These are phyloP conservation scores for Tapera naevia DNA, from an alignment of 2,797 vertebrate species.

Conservation along the genomic window DNA sequence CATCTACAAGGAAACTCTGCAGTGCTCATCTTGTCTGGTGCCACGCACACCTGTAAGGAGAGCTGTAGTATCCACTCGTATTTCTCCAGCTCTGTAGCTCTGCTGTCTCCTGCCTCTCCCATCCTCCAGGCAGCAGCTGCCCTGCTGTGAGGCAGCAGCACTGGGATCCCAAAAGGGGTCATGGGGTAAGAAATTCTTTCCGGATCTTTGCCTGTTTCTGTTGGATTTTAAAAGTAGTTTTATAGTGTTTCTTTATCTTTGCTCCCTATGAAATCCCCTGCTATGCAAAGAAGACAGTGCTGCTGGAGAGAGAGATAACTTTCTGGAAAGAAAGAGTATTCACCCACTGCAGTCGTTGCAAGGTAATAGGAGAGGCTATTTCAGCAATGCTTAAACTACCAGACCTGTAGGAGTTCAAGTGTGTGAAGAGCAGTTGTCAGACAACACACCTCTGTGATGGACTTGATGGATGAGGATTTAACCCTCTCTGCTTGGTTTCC, in stretches of 20 bases:
- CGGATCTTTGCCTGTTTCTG: not conserved
- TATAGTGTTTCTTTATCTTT: not conserved
- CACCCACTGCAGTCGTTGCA: accelerated
- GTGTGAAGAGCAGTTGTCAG: not conserved
- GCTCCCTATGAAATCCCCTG: not conserved
- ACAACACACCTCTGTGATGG: not conserved
- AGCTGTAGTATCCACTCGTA: not conserved
- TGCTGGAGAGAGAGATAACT: no score
- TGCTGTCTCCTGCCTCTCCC: not conserved
- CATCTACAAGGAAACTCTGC: not conserved
- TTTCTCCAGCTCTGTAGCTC: not conserved
- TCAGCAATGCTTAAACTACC: not conserved
- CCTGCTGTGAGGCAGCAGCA: accelerated
- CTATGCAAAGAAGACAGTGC: not conserved
- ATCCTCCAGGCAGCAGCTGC: accelerated
- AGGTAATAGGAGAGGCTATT: not conserved
- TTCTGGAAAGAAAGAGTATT: not conserved
- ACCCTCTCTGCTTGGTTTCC: not conserved
- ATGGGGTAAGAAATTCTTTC: not conserved
- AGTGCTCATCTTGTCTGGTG: not conserved
- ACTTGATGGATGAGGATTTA: not conserved
- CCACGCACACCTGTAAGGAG: accelerated
- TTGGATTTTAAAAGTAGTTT: not conserved
- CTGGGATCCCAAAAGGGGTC: accelerated
- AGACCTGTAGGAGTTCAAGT: not conserved